A percentile compares a stretch with the other conserved stretches of the same genome.
Conservation (phyloP, 2,797 vertebrate genomes). For the Aulostomus chinensis region DNA sequence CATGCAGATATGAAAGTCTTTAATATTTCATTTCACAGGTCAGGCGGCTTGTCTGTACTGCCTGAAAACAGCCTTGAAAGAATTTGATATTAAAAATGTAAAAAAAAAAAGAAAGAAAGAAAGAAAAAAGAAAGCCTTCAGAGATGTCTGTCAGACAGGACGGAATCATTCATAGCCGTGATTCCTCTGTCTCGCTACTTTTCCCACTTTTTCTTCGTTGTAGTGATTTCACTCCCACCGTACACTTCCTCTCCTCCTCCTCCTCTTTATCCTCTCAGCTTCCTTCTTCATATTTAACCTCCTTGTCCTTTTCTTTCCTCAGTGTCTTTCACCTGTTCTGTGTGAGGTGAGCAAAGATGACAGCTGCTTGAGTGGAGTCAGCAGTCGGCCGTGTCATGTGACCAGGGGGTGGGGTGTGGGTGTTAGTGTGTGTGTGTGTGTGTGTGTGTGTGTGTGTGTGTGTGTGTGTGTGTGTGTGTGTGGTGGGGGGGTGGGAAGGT, state of each 20-base stretch:
- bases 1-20: constrained; percentile 64
- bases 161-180: constrained; percentile 67
- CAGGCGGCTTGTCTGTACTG: constrained; percentile 35
- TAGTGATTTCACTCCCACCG: constrained; percentile 25
- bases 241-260: constrained; percentile 2
- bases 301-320: constrained; percentile 14
- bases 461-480: too few species aligned
- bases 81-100: neutral
- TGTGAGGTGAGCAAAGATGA: constrained; percentile 49
- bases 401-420: too few species aligned
- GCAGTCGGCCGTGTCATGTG: constrained; percentile 47
- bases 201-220: constrained; percentile 14
- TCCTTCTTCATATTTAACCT: constrained; percentile 2
- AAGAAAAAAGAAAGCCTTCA: constrained; percentile 31
- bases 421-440: too few species aligned
- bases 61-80: constrained; percentile 40
- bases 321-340: constrained; percentile 17
- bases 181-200: constrained; percentile 23
- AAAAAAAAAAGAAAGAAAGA: too few species aligned
- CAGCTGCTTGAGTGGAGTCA: constrained; percentile 51
- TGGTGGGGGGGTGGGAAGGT: constrained; percentile 58
- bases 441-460: too few species aligned
- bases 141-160: constrained; percentile 55
- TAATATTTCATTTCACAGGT: constrained; percentile 71
- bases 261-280: constrained; percentile 9